phyloP scores from a whole-genome alignment of 2,797 vertebrate genomes.

The Balearica regulorum region DNA sequence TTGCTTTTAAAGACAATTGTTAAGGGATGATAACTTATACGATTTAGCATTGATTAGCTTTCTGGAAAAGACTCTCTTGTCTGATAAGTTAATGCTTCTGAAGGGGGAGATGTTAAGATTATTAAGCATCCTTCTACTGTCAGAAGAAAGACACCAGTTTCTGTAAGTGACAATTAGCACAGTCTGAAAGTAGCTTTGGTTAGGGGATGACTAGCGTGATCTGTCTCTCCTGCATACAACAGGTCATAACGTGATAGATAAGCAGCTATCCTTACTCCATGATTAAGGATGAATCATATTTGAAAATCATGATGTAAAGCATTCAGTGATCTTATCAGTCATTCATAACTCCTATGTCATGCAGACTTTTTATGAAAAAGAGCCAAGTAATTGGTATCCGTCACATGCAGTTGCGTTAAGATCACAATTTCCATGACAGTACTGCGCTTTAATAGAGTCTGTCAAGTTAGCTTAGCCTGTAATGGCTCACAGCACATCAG shows the following conservation, averaged over 20 bases:
- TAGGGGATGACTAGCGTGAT: not conserved
- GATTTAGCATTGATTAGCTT: not conserved
- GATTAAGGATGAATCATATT: not conserved
- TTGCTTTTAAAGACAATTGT: not conserved
- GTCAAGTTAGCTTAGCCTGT: conserved; percentile 15
- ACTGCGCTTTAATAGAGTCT: conserved; percentile 15
- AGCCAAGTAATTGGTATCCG: conserved; percentile 29
- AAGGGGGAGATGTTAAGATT: not conserved
- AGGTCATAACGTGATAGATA: not conserved
- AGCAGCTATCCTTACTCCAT: not conserved
- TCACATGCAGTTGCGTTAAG: conserved; percentile 15
- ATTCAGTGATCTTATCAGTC: not conserved
- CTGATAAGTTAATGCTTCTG: not conserved
- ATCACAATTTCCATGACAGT: conserved; percentile 38
- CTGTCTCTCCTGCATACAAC: not conserved
- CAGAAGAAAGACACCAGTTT: not conserved
- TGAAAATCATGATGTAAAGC: not conserved
- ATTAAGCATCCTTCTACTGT: not conserved
- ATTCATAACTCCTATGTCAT: not conserved
- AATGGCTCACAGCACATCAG: not conserved
- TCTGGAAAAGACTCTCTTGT: not conserved
- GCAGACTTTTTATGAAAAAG: not conserved
- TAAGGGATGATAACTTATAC: not conserved
- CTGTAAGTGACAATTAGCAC: not conserved
- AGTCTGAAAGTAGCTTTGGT: not conserved